Conservation (phyloP, 2,113 vertebrate species). For the Manacus vitellinus region DNA sequence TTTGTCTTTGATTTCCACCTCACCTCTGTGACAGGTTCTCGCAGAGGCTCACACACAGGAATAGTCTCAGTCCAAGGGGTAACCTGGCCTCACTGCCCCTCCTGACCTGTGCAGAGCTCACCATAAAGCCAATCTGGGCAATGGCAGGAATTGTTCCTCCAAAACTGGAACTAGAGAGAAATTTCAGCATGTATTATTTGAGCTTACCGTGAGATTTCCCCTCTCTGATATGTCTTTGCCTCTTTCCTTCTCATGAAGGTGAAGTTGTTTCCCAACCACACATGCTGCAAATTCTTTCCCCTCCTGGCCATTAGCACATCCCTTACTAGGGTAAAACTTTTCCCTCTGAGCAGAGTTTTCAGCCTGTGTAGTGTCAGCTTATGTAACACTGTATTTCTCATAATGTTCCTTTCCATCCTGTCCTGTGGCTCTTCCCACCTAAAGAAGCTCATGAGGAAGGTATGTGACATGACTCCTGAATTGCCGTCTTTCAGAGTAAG, state of each 20-base stretch:
- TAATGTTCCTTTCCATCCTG: conserved; percentile 5
- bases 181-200: not conserved
- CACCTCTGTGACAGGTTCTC: rapidly evolving
- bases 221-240: not conserved
- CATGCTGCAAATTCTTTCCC: not conserved
- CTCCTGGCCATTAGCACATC: not conserved
- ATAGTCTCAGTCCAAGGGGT: not conserved
- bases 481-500: not conserved
- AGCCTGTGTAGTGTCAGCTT: not conserved
- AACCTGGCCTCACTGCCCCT: not conserved
- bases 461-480: conserved; percentile 74
- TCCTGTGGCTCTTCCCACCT: conserved; percentile 40
- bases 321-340: not conserved
- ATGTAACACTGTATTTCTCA: not conserved
- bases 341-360: not conserved
- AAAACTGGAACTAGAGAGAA: not conserved
- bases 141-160: not conserved
- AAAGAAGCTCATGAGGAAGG: conserved; percentile 77
- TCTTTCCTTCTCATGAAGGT: not conserved
- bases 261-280: not conserved
- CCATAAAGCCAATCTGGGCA: not conserved
- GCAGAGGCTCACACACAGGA: rapidly evolving
- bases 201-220: not conserved
- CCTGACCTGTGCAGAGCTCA: rapidly evolving
- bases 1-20: not conserved